A percentile compares a stretch with the other conserved stretches of the same genome.
Conservation (phyloP, 2,888 invertebrate genomes). For the Clivina fossor region DNA sequence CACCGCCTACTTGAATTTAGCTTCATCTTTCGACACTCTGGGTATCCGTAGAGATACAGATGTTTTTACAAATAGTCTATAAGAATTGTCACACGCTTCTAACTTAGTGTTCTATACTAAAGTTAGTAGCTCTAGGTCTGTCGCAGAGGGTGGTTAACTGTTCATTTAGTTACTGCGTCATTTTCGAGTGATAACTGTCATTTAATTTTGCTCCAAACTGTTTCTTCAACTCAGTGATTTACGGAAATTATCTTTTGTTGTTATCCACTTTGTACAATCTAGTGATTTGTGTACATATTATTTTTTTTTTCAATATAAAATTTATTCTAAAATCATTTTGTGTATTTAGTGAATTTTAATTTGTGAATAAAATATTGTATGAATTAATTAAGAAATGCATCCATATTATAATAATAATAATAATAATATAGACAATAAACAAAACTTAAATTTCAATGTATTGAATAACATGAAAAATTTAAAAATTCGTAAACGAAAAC, state of each 20-base stretch:
- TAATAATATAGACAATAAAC: too few relatives aligned
- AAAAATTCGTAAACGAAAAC: constrained; percentile 23
- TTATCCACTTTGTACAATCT: background rate
- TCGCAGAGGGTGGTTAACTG: constrained; percentile 9
- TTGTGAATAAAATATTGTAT: background rate
- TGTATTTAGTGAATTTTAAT: constrained; percentile 1
- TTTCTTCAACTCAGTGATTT: too few relatives aligned
- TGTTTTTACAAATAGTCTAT: constrained; percentile 9
- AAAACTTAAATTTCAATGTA: constrained; percentile 13
- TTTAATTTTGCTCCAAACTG: background rate
- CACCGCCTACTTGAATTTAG: constrained; percentile 3
- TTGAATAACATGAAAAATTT: constrained; percentile 25
- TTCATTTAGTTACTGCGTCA: background rate
- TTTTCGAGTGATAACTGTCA: background rate
- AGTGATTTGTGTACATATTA: background rate
- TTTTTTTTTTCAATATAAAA: background rate
- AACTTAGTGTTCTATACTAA: too few relatives aligned
- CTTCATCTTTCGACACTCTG: constrained; percentile 5
- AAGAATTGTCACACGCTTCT: constrained; percentile 3
- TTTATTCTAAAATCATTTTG: constrained; percentile 2
- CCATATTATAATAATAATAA: too few relatives aligned
- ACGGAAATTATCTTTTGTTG: background rate
- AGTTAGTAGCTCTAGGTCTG: constrained; percentile 2
- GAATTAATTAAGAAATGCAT: constrained; percentile 12
- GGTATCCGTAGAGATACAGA: background rate